Percentiles rank a stretch among this genome's conserved stretches.
phyloP scores from a whole-genome alignment of 2,113 vertebrate species.

The Scopus umbretta region DNA sequence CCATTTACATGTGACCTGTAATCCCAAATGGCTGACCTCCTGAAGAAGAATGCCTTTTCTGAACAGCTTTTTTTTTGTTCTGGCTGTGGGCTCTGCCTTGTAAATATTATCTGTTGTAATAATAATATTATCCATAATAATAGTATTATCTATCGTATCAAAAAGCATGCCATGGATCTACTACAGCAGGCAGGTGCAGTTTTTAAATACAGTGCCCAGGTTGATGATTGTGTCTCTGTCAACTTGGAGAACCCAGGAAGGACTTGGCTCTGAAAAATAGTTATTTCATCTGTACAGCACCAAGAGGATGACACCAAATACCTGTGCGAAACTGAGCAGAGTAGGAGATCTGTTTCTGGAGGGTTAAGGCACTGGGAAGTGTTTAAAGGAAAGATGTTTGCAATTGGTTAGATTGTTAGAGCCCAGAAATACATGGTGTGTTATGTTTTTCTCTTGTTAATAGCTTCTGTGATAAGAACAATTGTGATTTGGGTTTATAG shows the following conservation, averaged over 20 bases:
- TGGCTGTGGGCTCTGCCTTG: background rate
- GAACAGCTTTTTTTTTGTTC: background rate
- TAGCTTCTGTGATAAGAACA: background rate
- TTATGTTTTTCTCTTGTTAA: background rate
- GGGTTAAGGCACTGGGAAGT: background rate
- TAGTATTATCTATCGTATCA: slow-evolving; percentile 21
- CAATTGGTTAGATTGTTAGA: background rate
- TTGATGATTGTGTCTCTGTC: background rate
- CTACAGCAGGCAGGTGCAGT: slow-evolving; percentile 15
- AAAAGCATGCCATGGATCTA: slow-evolving; percentile 40
- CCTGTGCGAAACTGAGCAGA: background rate
- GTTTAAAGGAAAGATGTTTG: background rate
- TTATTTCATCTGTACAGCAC: background rate
- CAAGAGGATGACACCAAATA: background rate
- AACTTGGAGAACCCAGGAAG: background rate
- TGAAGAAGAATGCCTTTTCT: background rate
- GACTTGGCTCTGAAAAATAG: background rate
- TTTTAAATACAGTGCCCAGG: slow-evolving; percentile 18
- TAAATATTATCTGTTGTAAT: slow-evolving; percentile 11
- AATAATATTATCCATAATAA: slow-evolving; percentile 6
- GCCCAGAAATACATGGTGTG: background rate
- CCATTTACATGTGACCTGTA: background rate
- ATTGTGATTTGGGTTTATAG: background rate
- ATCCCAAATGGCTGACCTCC: background rate
- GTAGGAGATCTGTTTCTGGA: background rate